Conservation (phyloP, 2,113 vertebrate genomes). For the Hyla sarda region DNA sequence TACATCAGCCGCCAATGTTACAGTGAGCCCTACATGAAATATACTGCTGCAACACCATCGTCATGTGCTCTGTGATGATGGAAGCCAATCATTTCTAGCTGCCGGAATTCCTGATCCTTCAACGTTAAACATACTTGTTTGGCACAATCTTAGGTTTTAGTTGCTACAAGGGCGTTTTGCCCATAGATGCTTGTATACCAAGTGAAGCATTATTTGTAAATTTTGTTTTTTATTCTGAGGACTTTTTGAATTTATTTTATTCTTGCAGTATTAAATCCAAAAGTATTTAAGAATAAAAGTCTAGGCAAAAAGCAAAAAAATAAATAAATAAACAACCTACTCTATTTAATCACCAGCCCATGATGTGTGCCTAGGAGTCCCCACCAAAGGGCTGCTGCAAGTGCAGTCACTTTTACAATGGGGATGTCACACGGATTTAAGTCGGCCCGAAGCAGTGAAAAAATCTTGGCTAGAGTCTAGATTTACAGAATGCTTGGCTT, state of each 20-base stretch:
- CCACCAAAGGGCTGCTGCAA: no score
- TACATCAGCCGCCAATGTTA: conserved; percentile 15
- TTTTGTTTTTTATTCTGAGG: conserved; percentile 37
- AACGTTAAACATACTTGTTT: conserved; percentile 33
- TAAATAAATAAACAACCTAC: background rate
- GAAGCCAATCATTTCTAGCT: conserved; percentile 29
- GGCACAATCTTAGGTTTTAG: conserved; percentile 20
- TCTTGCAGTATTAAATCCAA: conserved; percentile 54
- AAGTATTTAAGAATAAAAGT: conserved; percentile 57
- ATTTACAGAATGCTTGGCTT: no score
- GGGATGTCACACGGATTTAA: no score
- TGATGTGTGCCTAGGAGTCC: no score
- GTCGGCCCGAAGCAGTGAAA: no score
- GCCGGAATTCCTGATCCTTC: background rate
- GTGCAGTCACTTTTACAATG: no score
- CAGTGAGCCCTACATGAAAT: background rate
- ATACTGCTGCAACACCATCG: conserved; percentile 20
- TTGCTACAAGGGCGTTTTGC: conserved; percentile 48
- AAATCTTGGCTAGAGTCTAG: no score
- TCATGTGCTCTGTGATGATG: background rate
- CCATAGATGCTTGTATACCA: conserved; percentile 36
- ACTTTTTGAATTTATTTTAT: conserved; percentile 55
- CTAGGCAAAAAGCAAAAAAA: background rate
- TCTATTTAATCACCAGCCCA: background rate
- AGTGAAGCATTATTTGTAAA: conserved; percentile 34